Evolutionary conservation across 1,140 invertebrate genomes (phyloP), one percentile per base, ranked within the genome.

Genomic region (Drosophila elegans): DNA sequence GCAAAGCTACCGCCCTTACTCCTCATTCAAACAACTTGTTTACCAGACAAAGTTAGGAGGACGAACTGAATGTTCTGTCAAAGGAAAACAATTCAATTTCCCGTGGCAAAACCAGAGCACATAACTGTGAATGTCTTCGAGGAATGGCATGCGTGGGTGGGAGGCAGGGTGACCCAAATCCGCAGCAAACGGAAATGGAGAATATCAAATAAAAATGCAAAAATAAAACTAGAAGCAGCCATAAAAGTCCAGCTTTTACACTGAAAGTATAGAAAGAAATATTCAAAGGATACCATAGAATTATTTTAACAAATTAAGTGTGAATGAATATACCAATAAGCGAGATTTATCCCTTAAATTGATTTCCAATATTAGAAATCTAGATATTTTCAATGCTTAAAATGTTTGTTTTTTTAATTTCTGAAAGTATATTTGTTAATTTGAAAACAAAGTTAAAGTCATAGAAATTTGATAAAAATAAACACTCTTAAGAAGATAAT

Each of bases 41-140:
- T 88, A 86, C 83, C 68, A 69, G 83, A 57, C 74, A 72, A 62
- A 69, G 49, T 69, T 69, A 41, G 25, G 46, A 44, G 67, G 67
- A 66, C 63, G 66, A 60, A 69, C 56, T 68, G 78, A 78, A 67
- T 81, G 74, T 67, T 78, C 64, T 74, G 74, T 61, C 60, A 48
- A 76, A 74, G 73, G 52, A 86, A 83, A 86, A 86, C 84, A 86
- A 86, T 86, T 86, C 83, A 86, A 86, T 86, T 86, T 88, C 59
- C 64, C 75, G 79, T 83, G 84, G 53, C 67, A 66, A 68, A 69
- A 62, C 46, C 68, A 56, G 46, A 56, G 51, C 59, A 82, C 60
- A 74, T 81, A 85, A 81, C 78, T 86, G 74, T 42, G 73, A 72
- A 83, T 79, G 72, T 67, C 45, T 32, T 49, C 38, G 63, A 63